phyloP scores from a whole-genome alignment of 2,797 vertebrate genomes.

The Odontamblyopus rebecca region DNA sequence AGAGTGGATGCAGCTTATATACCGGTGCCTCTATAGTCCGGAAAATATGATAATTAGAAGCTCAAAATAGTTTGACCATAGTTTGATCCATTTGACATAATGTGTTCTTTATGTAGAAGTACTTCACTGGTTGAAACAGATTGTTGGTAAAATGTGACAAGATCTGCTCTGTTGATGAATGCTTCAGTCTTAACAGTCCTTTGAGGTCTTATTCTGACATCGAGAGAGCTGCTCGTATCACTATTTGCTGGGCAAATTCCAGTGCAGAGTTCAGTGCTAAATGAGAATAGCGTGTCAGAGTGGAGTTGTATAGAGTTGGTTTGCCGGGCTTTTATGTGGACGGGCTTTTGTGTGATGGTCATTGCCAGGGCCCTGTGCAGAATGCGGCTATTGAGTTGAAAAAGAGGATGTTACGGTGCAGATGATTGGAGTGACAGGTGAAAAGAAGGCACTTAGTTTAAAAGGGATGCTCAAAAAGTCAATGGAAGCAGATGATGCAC shows the following conservation, averaged over 20 bases:
- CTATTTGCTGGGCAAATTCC: conserved; percentile 15
- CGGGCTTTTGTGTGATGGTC: not conserved
- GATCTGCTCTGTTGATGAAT: not conserved
- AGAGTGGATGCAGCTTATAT: too few species aligned
- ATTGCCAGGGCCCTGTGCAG: not conserved
- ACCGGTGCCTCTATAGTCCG: too few species aligned
- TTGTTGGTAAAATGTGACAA: too few species aligned
- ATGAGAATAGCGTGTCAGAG: not conserved
- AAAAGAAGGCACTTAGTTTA: not conserved
- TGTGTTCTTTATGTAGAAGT: too few species aligned
- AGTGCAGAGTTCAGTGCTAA: not conserved
- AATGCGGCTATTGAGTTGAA: not conserved
- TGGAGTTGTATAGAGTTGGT: not conserved
- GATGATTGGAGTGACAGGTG: conserved; percentile 1
- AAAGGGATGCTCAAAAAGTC: conserved; percentile 1
- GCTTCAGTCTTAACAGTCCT: not conserved
- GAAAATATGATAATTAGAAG: too few species aligned
- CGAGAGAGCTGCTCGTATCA: not conserved
- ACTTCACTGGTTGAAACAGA: too few species aligned
- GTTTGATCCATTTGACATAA: too few species aligned
- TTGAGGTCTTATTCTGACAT: conserved; percentile 7
- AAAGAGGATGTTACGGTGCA: not conserved
- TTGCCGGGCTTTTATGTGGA: not conserved
- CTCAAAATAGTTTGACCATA: too few species aligned
- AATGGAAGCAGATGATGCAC: not conserved